A percentile compares a stretch with the other conserved stretches of the same genome.
Conservation (phyloP, 2,797 vertebrate species). For the Austrolebias charrua region DNA sequence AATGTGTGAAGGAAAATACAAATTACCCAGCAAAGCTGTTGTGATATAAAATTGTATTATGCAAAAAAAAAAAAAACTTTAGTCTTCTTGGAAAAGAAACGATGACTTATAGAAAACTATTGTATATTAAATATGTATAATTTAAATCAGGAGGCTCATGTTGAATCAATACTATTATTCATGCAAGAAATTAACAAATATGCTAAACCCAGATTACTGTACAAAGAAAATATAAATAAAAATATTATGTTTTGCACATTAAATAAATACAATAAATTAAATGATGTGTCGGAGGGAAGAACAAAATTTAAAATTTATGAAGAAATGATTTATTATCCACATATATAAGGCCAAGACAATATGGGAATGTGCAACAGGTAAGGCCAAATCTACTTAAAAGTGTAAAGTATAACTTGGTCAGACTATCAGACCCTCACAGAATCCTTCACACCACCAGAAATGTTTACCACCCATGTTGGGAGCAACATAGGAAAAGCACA, state of each 20-base stretch:
- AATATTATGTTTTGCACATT: conserved; percentile 78
- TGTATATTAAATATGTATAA: conserved; percentile 77
- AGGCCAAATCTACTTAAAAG: conserved; percentile 78
- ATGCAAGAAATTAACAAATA: conserved; percentile 76
- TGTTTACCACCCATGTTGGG: conserved; percentile 69
- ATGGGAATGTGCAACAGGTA: conserved; percentile 75
- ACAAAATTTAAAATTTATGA: conserved; percentile 54
- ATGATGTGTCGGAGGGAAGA: conserved; percentile 62
- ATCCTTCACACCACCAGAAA: conserved; percentile 61
- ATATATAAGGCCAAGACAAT: conserved; percentile 68
- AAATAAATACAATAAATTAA: conserved; percentile 69
- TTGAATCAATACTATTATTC: conserved; percentile 79
- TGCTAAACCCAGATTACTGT: conserved; percentile 79
- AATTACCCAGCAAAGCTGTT: conserved; percentile 78
- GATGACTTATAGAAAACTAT: conserved; percentile 73
- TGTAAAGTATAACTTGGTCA: conserved; percentile 64
- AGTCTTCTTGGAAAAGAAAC: conserved; percentile 77
- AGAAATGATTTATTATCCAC: conserved; percentile 52
- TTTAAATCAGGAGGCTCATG: conserved; percentile 77
- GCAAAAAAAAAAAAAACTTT: conserved; percentile 82
- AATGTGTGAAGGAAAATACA: conserved; percentile 67
- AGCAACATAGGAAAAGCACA: conserved; percentile 79
- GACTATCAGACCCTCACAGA: conserved; percentile 67
- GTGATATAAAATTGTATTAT: conserved; percentile 83
- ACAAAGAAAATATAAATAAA: conserved; percentile 76